phyloP scores from a whole-genome alignment of 1,140 invertebrate genomes.

The Anadara kagoshimensis region DNA sequence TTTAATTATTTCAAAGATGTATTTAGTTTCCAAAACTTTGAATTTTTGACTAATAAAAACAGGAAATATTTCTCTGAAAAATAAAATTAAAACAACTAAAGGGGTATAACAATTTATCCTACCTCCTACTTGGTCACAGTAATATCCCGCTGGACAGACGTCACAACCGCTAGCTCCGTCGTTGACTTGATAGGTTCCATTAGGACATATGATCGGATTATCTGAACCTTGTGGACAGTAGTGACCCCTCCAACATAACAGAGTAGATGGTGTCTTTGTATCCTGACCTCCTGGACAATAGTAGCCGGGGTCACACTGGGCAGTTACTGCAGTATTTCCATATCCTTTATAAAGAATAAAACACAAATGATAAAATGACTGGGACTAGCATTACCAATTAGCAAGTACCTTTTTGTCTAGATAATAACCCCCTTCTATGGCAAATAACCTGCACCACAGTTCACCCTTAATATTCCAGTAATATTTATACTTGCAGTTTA shows the following conservation, averaged over 20 bases:
- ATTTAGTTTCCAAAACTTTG: background rate
- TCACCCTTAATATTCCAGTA: background rate
- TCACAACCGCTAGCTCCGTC: conserved; percentile 53
- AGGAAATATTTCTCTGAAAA: background rate
- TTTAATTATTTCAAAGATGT: background rate
- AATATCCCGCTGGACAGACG: conserved; percentile 65
- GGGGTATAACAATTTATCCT: background rate
- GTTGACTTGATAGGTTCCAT: conserved; percentile 67
- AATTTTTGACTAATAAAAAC: background rate
- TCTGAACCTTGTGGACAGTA: conserved; percentile 59
- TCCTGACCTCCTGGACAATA: conserved; percentile 70
- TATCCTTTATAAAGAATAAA: conserved; percentile 43
- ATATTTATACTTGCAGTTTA: too few relatives aligned
- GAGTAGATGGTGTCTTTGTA: conserved; percentile 56
- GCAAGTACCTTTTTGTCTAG: background rate
- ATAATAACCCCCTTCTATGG: background rate
- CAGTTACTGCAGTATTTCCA: conserved; percentile 54
- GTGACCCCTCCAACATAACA: conserved; percentile 62
- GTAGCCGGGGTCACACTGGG: conserved; percentile 62
- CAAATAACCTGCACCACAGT: background rate
- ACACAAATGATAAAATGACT: background rate
- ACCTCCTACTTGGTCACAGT: conserved; percentile 56
- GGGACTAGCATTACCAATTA: too few relatives aligned
- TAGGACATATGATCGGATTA: conserved; percentile 58
- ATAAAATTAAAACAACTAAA: background rate